Conservation (phyloP, 2,797 vertebrate genomes). For the Tenualosa ilisha region DNA sequence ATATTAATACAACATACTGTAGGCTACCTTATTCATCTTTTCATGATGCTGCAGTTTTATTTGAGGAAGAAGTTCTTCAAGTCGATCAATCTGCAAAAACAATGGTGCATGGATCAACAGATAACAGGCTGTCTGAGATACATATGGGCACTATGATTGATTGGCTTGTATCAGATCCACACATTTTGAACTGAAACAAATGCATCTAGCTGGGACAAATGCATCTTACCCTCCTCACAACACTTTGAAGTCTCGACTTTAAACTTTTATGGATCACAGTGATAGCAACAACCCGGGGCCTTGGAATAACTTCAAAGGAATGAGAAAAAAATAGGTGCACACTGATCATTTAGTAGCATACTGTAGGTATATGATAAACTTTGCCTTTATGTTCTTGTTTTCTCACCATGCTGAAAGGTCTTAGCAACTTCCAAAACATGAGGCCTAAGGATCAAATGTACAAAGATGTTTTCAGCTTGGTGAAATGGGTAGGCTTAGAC, state of each 20-base stretch:
- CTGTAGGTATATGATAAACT: background rate
- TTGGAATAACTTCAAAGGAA: conserved; percentile 64
- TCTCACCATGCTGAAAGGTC: conserved; percentile 76
- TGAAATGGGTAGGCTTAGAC: background rate
- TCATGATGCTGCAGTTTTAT: conserved; percentile 69
- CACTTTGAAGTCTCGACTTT: conserved; percentile 69
- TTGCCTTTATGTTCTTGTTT: background rate
- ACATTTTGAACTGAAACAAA: background rate
- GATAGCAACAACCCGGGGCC: conserved; percentile 65
- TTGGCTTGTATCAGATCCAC: background rate
- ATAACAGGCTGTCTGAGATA: background rate
- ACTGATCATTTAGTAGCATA: background rate
- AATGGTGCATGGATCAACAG: background rate
- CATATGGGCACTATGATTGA: background rate
- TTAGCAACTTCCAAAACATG: conserved; percentile 72
- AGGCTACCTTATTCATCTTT: conserved; percentile 72
- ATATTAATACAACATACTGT: background rate
- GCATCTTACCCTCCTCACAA: conserved; percentile 69
- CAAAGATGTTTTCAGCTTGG: conserved; percentile 17
- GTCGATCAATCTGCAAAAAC: conserved; percentile 71
- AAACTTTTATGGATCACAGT: conserved; percentile 70
- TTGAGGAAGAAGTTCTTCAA: conserved; percentile 75
- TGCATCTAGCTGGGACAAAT: background rate
- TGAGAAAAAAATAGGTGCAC: background rate
- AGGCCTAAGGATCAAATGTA: conserved; percentile 61